These are phyloP conservation scores for Drosophila watanabei DNA, from an alignment of 1,140 invertebrate genomes.

Conservation along the genomic window DNA sequence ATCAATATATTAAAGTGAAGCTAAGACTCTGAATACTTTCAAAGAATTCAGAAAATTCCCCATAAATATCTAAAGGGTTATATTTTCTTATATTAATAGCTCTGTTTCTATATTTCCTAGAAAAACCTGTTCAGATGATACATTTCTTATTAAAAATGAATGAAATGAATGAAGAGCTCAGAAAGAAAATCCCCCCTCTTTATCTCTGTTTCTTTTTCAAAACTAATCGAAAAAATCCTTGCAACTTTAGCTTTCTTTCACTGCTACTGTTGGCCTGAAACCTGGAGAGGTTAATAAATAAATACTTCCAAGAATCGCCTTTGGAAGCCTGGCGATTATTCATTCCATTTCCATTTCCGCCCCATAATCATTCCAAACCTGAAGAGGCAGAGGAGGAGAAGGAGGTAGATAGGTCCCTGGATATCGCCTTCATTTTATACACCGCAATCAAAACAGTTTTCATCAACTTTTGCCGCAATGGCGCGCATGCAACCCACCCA, in stretches of 20 bases:
- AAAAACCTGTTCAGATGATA: not conserved
- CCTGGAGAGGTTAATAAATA: slow-evolving; percentile 2
- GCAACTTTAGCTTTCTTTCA: not conserved
- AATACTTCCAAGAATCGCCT: slow-evolving; percentile 24
- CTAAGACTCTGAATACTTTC: too few species aligned
- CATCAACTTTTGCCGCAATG: slow-evolving; percentile 64
- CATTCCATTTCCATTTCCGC: slow-evolving; percentile 48
- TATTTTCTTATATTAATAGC: not conserved
- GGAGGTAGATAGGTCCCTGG: not conserved
- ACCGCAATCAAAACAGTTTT: slow-evolving; percentile 63
- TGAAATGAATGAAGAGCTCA: too few species aligned
- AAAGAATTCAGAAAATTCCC: too few species aligned
- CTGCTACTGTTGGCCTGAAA: not conserved
- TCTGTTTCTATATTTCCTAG: not conserved
- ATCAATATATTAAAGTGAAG: too few species aligned
- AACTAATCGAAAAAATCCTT: not conserved
- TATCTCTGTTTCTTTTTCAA: not conserved
- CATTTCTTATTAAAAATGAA: not conserved
- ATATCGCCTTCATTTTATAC: slow-evolving; percentile 39
- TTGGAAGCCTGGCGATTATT: not conserved
- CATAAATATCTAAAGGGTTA: not conserved
- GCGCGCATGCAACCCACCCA: slow-evolving; percentile 32
- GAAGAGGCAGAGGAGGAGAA: not conserved
- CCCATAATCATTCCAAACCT: slow-evolving; percentile 35
- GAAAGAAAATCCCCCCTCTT: not conserved